Percentiles rank a stretch among this genome's conserved stretches.
Evolutionary conservation across 2,888 invertebrate species (phyloP).

Genomic region (Caenorhabditis drosophilae): DNA sequence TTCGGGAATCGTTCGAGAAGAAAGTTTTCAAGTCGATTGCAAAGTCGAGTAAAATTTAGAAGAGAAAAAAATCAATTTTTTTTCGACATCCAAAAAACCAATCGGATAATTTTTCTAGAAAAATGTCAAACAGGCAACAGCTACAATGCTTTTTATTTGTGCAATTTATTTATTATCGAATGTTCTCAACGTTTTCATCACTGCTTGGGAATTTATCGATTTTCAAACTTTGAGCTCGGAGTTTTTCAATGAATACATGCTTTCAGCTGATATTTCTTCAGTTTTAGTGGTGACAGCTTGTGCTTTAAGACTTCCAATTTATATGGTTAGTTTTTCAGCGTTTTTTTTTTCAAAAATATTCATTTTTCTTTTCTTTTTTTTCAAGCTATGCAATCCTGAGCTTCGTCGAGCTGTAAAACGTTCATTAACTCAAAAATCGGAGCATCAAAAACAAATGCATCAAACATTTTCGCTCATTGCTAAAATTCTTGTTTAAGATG

Average conservation of each 20-base stretch:
- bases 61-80: background rate
- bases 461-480: slow-evolving; percentile 30
- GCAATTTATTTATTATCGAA: slow-evolving; percentile 42
- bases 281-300: slow-evolving; percentile 43
- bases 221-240: slow-evolving; percentile 25
- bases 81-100: too few species aligned
- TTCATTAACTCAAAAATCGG: slow-evolving; percentile 19
- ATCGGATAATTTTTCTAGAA: slow-evolving; percentile 23
- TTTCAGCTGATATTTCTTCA: slow-evolving; percentile 42
- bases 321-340: slow-evolving; percentile 33
- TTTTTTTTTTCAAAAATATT: background rate
- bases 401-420: slow-evolving; percentile 35
- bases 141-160: slow-evolving; percentile 41
- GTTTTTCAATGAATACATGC: slow-evolving; percentile 33
- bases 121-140: slow-evolving; percentile 43
- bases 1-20: slow-evolving; percentile 15
- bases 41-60: slow-evolving; percentile 13
- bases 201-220: slow-evolving; percentile 48
- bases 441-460: slow-evolving; percentile 35
- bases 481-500: slow-evolving; percentile 27
- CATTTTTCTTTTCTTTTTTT: background rate
- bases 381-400: slow-evolving; percentile 46
- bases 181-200: slow-evolving; percentile 42
- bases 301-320: slow-evolving; percentile 43
- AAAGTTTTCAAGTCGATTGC: slow-evolving; percentile 27